phyloP scores from a whole-genome alignment of 1,140 invertebrate genomes.

The Panagrolaimus sp. region DNA sequence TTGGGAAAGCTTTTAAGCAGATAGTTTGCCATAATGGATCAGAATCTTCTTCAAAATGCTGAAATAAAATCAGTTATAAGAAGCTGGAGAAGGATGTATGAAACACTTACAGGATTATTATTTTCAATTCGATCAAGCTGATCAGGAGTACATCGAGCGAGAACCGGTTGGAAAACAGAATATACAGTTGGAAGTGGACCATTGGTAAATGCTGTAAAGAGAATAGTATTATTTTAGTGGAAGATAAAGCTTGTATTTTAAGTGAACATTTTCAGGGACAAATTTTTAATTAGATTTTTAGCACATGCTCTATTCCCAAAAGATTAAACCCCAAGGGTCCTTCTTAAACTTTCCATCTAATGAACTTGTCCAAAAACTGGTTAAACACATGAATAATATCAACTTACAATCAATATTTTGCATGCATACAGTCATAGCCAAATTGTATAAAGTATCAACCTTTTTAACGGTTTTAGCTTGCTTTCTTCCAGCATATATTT shows the following conservation, averaged over 20 bases:
- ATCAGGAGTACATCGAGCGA: neutral
- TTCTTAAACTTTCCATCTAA: too few relatives aligned
- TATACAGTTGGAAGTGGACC: neutral
- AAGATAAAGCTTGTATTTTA: too few relatives aligned
- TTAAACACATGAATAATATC: neutral
- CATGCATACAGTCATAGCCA: constrained; percentile 8
- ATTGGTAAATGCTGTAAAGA: neutral
- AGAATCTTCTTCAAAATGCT: neutral
- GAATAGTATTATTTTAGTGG: too few relatives aligned
- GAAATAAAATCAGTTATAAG: neutral
- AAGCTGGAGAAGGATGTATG: neutral
- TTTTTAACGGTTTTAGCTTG: constrained; percentile 1
- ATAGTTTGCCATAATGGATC: neutral
- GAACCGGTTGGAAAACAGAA: neutral
- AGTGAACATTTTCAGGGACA: too few relatives aligned
- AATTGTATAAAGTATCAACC: neutral
- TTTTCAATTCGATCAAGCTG: neutral
- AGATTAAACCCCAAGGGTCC: too few relatives aligned
- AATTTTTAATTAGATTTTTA: too few relatives aligned
- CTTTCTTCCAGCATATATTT: constrained; percentile 2
- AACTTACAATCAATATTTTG: constrained; percentile 15
- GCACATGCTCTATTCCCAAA: too few relatives aligned
- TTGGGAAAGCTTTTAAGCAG: neutral
- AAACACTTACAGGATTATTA: neutral
- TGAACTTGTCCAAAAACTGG: neutral